Conservation (phyloP, 1,140 invertebrate genomes). For the Hyposmocoma kahamanoa region DNA sequence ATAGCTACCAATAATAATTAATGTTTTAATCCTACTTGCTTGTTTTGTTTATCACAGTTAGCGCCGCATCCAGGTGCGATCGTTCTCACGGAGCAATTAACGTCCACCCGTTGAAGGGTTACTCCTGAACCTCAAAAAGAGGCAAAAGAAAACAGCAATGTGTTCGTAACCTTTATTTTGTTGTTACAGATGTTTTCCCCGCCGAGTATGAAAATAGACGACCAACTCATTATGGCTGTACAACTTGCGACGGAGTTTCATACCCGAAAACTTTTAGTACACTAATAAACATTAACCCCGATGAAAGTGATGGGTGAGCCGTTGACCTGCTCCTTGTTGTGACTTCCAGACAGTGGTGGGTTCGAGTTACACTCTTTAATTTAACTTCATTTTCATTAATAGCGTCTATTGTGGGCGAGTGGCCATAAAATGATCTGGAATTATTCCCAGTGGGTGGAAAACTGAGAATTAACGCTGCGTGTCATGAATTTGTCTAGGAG, state of each 20-base stretch:
- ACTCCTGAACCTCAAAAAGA: slow-evolving; percentile 48
- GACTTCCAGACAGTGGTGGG: not conserved
- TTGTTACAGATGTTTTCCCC: slow-evolving; percentile 23
- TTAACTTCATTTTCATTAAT: not conserved
- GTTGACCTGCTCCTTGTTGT: not conserved
- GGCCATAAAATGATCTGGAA: too few species aligned
- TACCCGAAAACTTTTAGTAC: not conserved
- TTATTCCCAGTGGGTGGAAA: not conserved
- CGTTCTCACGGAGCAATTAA: slow-evolving; percentile 65
- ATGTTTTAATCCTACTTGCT: slow-evolving; percentile 29
- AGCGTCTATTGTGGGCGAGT: not conserved
- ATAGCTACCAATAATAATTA: slow-evolving; percentile 12
- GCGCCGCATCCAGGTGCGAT: slow-evolving; percentile 39
- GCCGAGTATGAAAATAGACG: slow-evolving; percentile 18
- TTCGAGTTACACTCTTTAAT: not conserved
- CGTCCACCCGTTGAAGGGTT: slow-evolving; percentile 51
- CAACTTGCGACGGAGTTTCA: not conserved
- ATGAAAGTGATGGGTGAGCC: not conserved
- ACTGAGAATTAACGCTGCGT: slow-evolving; percentile 39
- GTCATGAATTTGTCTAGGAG: slow-evolving; percentile 47
- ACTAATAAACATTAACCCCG: not conserved
- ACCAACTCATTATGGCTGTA: slow-evolving; percentile 10
- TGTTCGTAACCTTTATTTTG: slow-evolving; percentile 39
- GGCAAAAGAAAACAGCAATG: slow-evolving; percentile 48
- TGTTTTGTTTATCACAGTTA: slow-evolving; percentile 23